phyloP scores from a whole-genome alignment of 53 echinoderm and acorn worm species.

The Pentamera pediparva region DNA sequence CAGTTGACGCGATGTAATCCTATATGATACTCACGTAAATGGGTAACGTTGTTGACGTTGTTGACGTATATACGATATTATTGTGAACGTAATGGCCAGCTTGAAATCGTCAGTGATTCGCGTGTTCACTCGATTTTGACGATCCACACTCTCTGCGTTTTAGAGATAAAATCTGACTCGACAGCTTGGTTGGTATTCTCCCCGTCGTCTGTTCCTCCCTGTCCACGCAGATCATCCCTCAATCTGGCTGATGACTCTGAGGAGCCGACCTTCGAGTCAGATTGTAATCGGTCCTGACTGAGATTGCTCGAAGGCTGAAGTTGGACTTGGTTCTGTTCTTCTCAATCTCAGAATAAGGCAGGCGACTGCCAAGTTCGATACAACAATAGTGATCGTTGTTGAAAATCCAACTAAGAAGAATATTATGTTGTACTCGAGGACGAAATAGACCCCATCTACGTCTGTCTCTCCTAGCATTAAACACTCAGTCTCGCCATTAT shows the following conservation, averaged over 20 bases:
- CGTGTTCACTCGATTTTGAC: too few relatives aligned
- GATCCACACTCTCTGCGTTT: background rate
- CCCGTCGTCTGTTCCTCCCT: too few relatives aligned
- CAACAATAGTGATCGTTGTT: constrained; percentile 36
- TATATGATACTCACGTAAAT: constrained; percentile 66
- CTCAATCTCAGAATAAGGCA: constrained; percentile 34
- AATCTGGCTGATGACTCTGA: too few relatives aligned
- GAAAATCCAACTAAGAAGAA: constrained; percentile 41
- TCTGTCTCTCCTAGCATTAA: background rate
- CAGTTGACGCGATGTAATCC: too few relatives aligned
- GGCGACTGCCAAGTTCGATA: constrained; percentile 49
- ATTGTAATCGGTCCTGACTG: too few relatives aligned
- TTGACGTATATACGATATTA: constrained; percentile 50
- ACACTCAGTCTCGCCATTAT: background rate
- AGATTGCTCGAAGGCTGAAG: too few relatives aligned
- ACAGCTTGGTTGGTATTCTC: background rate
- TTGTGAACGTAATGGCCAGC: constrained; percentile 35
- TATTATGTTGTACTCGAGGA: constrained; percentile 43
- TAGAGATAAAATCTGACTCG: background rate
- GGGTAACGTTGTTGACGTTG: constrained; percentile 53
- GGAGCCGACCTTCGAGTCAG: too few relatives aligned
- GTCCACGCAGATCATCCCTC: too few relatives aligned
- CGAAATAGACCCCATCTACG: constrained; percentile 20
- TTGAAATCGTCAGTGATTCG: constrained; percentile 38
- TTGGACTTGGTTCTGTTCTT: background rate